Conservation (phyloP, 2,113 vertebrate genomes). For the Entelurus aequoreus region DNA sequence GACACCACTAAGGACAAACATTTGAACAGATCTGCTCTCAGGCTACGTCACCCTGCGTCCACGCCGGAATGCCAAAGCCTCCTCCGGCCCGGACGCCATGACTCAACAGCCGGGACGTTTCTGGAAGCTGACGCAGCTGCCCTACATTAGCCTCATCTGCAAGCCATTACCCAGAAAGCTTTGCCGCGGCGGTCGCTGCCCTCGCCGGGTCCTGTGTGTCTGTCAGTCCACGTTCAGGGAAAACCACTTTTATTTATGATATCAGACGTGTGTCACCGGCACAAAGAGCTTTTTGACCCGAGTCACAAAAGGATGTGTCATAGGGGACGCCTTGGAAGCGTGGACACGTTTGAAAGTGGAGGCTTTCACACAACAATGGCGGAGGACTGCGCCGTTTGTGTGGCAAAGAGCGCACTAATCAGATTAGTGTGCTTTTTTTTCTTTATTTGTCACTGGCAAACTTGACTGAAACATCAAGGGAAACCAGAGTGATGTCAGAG, state of each 20-base stretch:
- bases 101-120: conserved; percentile 46
- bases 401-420: no score
- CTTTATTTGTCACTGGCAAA: not conserved
- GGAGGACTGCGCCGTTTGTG: no score
- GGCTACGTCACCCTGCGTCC: conserved; percentile 21
- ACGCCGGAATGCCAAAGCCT: conserved; percentile 11
- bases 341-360: no score
- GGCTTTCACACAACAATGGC: no score
- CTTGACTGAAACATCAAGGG: no score
- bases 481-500: not conserved
- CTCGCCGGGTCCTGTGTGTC: conserved; percentile 30
- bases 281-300: not conserved
- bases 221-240: conserved; percentile 30
- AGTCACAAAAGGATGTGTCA: no score
- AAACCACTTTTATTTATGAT: conserved; percentile 25
- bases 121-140: conserved; percentile 30
- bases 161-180: conserved; percentile 49
- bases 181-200: conserved; percentile 30
- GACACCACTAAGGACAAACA: no score
- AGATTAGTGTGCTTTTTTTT: no score
- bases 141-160: conserved; percentile 43
- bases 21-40: conserved; percentile 18
- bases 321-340: no score
- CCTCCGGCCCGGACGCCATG: conserved; percentile 30
- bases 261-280: conserved; percentile 34